phyloP scores from a whole-genome alignment of 2,113 vertebrate genomes.

The Passer domesticus region DNA sequence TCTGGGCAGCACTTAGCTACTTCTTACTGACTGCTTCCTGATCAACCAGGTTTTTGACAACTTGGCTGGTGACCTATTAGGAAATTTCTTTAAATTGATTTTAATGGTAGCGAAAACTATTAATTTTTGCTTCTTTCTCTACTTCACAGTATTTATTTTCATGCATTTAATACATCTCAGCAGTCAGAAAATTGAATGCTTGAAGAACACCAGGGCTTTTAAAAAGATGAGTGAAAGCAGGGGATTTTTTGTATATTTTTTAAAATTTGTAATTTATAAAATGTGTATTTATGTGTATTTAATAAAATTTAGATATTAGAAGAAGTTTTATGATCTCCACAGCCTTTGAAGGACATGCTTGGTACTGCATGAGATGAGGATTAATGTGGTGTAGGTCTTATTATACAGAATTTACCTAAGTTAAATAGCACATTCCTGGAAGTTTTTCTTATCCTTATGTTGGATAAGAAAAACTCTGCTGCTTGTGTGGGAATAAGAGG shows the following conservation, averaged over 20 bases:
- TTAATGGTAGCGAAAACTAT: neutral
- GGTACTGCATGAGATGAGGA: neutral
- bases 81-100: neutral
- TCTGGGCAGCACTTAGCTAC: neutral
- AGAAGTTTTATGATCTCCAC: neutral
- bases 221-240: neutral
- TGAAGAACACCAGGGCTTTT: neutral
- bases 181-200: neutral
- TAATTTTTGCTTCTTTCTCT: neutral
- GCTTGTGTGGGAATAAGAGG: neutral
- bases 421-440: neutral
- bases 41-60: neutral
- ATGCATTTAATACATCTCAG: neutral
- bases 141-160: neutral
- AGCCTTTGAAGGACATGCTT: neutral
- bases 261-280: fast-evolving
- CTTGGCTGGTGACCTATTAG: neutral
- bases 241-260: neutral
- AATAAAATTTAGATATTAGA: neutral
- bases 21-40: neutral
- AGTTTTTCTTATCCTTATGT: neutral
- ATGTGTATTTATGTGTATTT: neutral
- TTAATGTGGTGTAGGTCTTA: neutral
- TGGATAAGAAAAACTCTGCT: neutral
- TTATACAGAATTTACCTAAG: neutral